A percentile compares a stretch with the other conserved stretches of the same genome.
Conservation (phyloP, 1,140 invertebrate genomes). For the honey bee (Apis mellifera) region Amel_HAv3.1 CM009946.2:3463501-3464000, state of each 20-base stretch:
- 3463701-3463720: no score
- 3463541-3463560: not conserved
- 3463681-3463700: no score
- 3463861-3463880: conserved; percentile 3
- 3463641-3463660: no score
- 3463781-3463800: no score
- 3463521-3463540: not conserved
- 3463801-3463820: not conserved
- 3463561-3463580: not conserved
- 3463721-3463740: no score
- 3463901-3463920: not conserved
- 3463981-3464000: no score
- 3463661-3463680: no score
- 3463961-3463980: not conserved
- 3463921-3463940: conserved; percentile 19
- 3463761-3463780: no score
- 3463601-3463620: no score
- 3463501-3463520: not conserved
- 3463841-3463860: not conserved
- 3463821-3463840: not conserved
- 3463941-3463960: conserved; percentile 18
- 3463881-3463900: not conserved
- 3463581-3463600: no score
- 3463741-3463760: no score
- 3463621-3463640: no score